phyloP scores from a whole-genome alignment of 1,140 invertebrate species.

The Penaeus indicus region DNA sequence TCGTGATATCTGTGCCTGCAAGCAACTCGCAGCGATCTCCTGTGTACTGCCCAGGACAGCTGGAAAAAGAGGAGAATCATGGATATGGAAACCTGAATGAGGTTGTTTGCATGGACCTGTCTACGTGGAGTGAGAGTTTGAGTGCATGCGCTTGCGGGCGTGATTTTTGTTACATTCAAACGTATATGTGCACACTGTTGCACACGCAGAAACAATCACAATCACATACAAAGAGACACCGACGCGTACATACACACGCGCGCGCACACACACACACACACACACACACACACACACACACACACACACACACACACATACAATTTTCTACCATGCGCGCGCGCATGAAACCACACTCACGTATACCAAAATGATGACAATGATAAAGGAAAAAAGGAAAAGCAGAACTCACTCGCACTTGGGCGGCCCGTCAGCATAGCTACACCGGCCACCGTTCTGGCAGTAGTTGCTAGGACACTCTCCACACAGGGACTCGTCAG shows the following conservation, averaged over 20 bases:
- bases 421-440: neutral
- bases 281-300: too few species aligned
- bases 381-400: neutral
- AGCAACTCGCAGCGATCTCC: conserved; percentile 39
- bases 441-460: conserved; percentile 45
- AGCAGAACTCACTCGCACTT: conserved; percentile 32
- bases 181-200: too few species aligned
- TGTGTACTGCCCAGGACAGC: conserved; percentile 35
- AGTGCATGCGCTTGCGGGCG: too few species aligned
- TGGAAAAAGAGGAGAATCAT: neutral
- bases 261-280: too few species aligned
- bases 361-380: too few species aligned
- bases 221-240: too few species aligned
- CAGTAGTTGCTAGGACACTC: conserved; percentile 44
- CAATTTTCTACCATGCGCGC: too few species aligned
- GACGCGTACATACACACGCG: rapidly evolving
- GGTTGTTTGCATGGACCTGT: neutral
- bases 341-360: too few species aligned
- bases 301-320: too few species aligned
- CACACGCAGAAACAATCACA: too few species aligned
- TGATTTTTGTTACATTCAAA: too few species aligned
- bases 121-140: neutral
- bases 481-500: conserved; percentile 60
- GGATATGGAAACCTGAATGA: neutral
- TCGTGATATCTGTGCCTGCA: neutral